phyloP scores from a whole-genome alignment of 2,797 vertebrate species.

The Rhinoraja longicauda region DNA sequence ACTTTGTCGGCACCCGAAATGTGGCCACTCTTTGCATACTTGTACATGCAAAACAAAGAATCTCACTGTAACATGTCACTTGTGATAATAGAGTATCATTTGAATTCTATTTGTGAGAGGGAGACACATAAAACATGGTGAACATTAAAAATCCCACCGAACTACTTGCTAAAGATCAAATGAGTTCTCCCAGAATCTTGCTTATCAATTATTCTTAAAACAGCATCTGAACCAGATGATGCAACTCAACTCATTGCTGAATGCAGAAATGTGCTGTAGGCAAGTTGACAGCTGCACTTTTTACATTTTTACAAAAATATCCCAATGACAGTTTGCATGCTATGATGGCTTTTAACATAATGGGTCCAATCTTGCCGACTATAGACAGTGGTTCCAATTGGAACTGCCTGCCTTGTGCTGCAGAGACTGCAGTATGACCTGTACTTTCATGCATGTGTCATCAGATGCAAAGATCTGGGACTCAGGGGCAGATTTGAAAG shows the following conservation, averaged over 20 bases:
- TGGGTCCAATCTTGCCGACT: neutral
- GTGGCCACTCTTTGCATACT: too few relatives aligned
- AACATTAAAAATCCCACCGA: neutral
- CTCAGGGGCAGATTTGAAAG: too few relatives aligned
- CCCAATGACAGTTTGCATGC: neutral
- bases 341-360: neutral
- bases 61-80: too few relatives aligned
- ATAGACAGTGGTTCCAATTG: too few relatives aligned
- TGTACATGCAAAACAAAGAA: too few relatives aligned
- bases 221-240: neutral
- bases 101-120: neutral
- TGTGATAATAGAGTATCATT: too few relatives aligned
- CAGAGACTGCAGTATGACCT: too few relatives aligned
- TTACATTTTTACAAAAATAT: neutral
- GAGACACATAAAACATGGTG: neutral
- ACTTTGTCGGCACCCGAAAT: too few relatives aligned
- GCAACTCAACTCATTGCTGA: neutral
- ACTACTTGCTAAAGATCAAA: neutral
- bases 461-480: too few relatives aligned
- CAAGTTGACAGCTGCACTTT: neutral
- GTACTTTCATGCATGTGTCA: too few relatives aligned
- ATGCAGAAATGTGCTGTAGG: neutral
- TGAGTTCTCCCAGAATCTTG: neutral
- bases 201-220: neutral
- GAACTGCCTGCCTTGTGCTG: too few relatives aligned